Conservation (phyloP, 2,888 invertebrate species). For the Lamellibrachia satsuma region DNA sequence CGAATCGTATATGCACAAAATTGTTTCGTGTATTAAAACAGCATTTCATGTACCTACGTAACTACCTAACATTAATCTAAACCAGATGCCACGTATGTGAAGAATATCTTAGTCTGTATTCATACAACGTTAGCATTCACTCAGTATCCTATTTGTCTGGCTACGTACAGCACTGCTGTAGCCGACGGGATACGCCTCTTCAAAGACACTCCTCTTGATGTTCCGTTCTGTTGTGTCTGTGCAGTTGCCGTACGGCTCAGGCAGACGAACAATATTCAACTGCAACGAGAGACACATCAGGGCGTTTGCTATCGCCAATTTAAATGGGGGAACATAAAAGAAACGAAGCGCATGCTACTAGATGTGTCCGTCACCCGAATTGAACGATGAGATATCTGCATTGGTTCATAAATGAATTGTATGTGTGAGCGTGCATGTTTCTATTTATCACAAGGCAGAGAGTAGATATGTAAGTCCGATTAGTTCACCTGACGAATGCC, state of each 20-base stretch:
- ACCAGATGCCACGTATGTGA: neutral
- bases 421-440: too few species aligned
- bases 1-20: too few species aligned
- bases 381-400: too few species aligned
- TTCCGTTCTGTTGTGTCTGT: slow-evolving; percentile 17
- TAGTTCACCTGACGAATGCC: neutral
- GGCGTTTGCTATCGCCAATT: neutral
- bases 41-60: too few species aligned
- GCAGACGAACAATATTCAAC: neutral
- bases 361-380: too few species aligned
- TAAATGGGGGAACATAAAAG: too few species aligned
- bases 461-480: neutral
- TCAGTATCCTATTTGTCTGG: neutral
- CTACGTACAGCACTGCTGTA: slow-evolving; percentile 26
- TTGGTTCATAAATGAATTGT: too few species aligned
- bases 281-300: neutral
- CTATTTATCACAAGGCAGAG: too few species aligned
- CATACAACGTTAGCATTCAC: neutral
- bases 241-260: slow-evolving; percentile 27
- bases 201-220: slow-evolving; percentile 25
- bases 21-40: too few species aligned
- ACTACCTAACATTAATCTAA: too few species aligned
- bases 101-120: neutral
- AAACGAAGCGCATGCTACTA: too few species aligned
- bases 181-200: slow-evolving; percentile 28